Percentiles rank a stretch among this genome's conserved stretches.
These are phyloP conservation scores for Protodeltote pygarga DNA, from an alignment of 2,888 invertebrate genomes.

Conservation along the genomic window DNA sequence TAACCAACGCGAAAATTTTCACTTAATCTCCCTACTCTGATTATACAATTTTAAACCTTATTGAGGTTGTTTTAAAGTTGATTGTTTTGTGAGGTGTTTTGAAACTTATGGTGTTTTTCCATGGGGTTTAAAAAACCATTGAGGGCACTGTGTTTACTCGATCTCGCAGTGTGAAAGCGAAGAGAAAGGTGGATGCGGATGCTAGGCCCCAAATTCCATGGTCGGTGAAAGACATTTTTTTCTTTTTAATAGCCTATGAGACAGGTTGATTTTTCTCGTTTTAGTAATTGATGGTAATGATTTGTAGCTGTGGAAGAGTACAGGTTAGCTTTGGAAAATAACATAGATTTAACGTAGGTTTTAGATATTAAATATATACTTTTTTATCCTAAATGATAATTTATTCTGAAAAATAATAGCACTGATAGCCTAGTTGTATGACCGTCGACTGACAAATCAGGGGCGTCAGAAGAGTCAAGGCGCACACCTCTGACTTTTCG, in stretches of 20 bases:
- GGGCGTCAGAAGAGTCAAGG: too few relatives aligned
- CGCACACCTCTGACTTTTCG: too few relatives aligned
- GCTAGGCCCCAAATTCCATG: constrained; percentile 74
- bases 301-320: constrained; percentile 16
- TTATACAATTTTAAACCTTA: constrained; percentile 26
- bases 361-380: too few relatives aligned
- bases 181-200: constrained; percentile 74
- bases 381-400: not conserved
- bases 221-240: constrained; percentile 72
- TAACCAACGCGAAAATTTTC: constrained; percentile 3
- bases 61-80: not conserved
- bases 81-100: constrained; percentile 10
- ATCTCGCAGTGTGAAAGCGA: constrained; percentile 73
- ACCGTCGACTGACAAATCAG: too few relatives aligned
- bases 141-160: constrained; percentile 72
- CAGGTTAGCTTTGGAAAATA: too few relatives aligned
- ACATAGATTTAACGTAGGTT: too few relatives aligned
- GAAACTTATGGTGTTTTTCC: constrained; percentile 42
- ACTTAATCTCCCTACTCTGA: not conserved
- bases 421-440: too few relatives aligned
- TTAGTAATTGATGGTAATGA: constrained; percentile 23
- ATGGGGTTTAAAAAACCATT: constrained; percentile 45
- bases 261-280: constrained; percentile 37
- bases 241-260: constrained; percentile 41
- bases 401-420: not conserved